A percentile compares a stretch with the other conserved stretches of the same genome.
phyloP scores from a whole-genome alignment of 2,113 vertebrate species.

The Psephotus haematonotus region DNA sequence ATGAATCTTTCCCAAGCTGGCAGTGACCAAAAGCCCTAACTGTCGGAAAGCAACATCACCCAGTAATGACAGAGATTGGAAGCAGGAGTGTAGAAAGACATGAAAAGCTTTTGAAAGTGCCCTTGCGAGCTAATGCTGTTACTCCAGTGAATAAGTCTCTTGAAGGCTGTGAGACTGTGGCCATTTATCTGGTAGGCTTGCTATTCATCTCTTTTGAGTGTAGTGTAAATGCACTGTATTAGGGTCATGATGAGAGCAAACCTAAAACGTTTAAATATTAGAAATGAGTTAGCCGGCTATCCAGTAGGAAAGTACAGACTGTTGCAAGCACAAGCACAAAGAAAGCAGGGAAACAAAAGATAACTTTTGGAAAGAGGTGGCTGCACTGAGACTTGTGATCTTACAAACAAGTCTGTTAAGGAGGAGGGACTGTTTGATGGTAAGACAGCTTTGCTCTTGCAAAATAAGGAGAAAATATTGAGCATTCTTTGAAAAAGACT shows the following conservation, averaged over 20 bases:
- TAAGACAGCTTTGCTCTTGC: background rate
- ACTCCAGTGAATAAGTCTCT: conserved; percentile 46
- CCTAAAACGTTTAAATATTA: conserved; percentile 53
- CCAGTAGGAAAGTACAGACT: background rate
- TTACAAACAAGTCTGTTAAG: background rate
- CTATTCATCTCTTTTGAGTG: conserved; percentile 67
- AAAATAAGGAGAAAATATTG: background rate
- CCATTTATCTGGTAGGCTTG: conserved; percentile 57
- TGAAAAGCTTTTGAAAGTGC: conserved; percentile 63
- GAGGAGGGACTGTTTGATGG: background rate
- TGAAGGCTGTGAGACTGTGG: conserved; percentile 17
- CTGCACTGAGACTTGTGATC: background rate
- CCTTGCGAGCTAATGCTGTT: conserved; percentile 53
- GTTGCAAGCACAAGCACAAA: conserved; percentile 27
- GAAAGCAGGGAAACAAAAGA: conserved; percentile 46
- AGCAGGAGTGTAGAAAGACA: conserved; percentile 26
- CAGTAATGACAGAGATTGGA: conserved; percentile 46
- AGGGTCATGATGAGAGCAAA: conserved; percentile 61
- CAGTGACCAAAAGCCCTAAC: conserved; percentile 2
- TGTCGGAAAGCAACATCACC: conserved; percentile 8
- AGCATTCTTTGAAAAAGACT: background rate
- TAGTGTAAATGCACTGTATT: conserved; percentile 65
- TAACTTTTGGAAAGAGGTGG: background rate
- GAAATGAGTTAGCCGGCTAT: conserved; percentile 15
- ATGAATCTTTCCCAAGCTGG: conserved; percentile 29